These are phyloP conservation scores for Nothoprocta pentlandii DNA, from an alignment of 2,113 vertebrate genomes.

Conservation along the genomic window DNA sequence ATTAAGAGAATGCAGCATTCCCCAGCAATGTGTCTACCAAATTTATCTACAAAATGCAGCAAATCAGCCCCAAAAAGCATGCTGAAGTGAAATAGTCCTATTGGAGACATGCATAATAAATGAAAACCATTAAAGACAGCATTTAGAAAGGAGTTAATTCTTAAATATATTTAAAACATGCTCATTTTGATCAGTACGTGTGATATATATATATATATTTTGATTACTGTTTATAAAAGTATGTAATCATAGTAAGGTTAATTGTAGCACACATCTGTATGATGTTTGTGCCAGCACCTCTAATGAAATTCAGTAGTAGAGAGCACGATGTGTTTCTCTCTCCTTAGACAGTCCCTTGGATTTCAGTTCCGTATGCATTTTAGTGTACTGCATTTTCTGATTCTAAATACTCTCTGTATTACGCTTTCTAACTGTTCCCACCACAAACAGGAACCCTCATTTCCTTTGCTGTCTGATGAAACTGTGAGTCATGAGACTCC, in stretches of 20 bases:
- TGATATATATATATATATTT: not conserved
- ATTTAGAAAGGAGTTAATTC: not conserved
- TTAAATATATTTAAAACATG: not conserved
- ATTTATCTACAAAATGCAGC: not conserved
- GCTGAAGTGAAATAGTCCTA: not conserved
- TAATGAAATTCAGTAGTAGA: not conserved
- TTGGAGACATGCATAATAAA: not conserved
- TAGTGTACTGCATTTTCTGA: not conserved
- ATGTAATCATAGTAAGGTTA: not conserved
- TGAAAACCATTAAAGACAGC: not conserved
- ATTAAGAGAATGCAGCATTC: not conserved
- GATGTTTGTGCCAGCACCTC: not conserved
- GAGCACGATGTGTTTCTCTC: not conserved
- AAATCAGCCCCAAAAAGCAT: not conserved
- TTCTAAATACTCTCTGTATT: not conserved
- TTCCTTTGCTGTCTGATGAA: constrained; percentile 3
- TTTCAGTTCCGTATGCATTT: not conserved
- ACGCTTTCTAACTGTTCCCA: not conserved
- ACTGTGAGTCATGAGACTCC: not conserved
- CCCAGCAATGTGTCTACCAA: not conserved
- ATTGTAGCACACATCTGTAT: not conserved
- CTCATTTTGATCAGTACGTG: not conserved
- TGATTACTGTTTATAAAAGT: no score
- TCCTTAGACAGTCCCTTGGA: not conserved
- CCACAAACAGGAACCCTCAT: not conserved